Evolutionary conservation across 37 sponge, comb jelly and placozoan genomes (phyloP).

Genomic region (Crambe crambe): DNA sequence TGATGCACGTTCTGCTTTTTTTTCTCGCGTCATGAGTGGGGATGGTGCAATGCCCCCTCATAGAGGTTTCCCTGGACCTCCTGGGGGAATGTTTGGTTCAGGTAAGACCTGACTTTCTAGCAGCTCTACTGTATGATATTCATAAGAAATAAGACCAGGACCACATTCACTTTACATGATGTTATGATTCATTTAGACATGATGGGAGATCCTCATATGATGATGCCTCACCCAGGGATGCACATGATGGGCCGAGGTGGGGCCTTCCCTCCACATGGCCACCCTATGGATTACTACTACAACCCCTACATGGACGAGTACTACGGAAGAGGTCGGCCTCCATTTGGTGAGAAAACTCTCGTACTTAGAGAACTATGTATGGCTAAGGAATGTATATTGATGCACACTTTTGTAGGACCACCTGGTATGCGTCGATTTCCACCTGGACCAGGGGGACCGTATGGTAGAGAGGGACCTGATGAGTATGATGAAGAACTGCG

Average conservation of each 20-base stretch:
- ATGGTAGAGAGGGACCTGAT: slow-evolving; percentile 28
- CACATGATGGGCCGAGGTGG: slow-evolving; percentile 54
- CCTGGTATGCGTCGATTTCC: slow-evolving; percentile 38
- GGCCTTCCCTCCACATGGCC: slow-evolving; percentile 13
- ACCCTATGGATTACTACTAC: slow-evolving; percentile 40
- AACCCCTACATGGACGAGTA: slow-evolving; percentile 54
- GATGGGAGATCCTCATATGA: slow-evolving; percentile 25
- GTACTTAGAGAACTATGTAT: no score
- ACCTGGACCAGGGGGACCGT: slow-evolving; percentile 1
- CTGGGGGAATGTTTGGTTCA: slow-evolving; percentile 23
- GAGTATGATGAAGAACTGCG: slow-evolving; percentile 76
- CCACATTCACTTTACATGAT: no score
- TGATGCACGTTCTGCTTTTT: slow-evolving; percentile 69
- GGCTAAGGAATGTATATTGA: no score
- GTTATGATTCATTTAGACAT: no score
- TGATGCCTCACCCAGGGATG: slow-evolving; percentile 31
- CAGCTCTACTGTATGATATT: not conserved
- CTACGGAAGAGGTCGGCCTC: slow-evolving; percentile 40
- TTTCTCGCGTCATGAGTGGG: slow-evolving; percentile 26
- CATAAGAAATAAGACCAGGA: no score
- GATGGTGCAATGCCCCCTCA: slow-evolving; percentile 7
- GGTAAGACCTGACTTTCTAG: not conserved
- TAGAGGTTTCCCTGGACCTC: slow-evolving; percentile 21
- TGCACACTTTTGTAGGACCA: slow-evolving; percentile 2
- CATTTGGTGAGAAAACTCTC: not conserved